Conservation (phyloP, 64 coral and sea anemone species). For the Actinia equina region DNA sequence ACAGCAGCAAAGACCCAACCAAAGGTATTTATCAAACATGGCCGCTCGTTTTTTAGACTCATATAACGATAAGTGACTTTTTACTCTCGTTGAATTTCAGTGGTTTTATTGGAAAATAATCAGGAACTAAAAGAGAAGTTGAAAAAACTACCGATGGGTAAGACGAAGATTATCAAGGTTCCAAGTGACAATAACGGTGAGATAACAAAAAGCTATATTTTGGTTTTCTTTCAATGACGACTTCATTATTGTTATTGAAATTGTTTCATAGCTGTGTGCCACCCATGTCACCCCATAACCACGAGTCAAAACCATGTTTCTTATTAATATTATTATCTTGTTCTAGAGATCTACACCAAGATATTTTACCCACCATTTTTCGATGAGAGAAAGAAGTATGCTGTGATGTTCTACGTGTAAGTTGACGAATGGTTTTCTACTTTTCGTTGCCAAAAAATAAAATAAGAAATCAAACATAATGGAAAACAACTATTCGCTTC, state of each 20-base stretch:
- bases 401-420: conserved; percentile 41
- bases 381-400: conserved; percentile 56
- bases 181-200: background rate
- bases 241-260: too few relatives aligned
- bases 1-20: background rate
- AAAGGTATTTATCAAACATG: background rate
- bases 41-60: background rate
- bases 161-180: background rate
- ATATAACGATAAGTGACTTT: background rate
- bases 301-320: too few relatives aligned
- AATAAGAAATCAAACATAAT: too few relatives aligned
- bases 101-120: background rate
- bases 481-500: too few relatives aligned
- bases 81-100: background rate
- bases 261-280: too few relatives aligned
- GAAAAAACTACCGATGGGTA: background rate
- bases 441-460: too few relatives aligned
- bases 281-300: too few relatives aligned
- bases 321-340: background rate
- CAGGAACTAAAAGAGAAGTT: background rate
- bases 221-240: too few relatives aligned
- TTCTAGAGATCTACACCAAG: conserved; percentile 35
- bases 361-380: conserved; percentile 49
- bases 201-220: background rate
- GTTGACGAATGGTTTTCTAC: background rate